Evolutionary conservation across 1,140 invertebrate species (phyloP).

Genomic region (Hylaeus volcanicus): DNA sequence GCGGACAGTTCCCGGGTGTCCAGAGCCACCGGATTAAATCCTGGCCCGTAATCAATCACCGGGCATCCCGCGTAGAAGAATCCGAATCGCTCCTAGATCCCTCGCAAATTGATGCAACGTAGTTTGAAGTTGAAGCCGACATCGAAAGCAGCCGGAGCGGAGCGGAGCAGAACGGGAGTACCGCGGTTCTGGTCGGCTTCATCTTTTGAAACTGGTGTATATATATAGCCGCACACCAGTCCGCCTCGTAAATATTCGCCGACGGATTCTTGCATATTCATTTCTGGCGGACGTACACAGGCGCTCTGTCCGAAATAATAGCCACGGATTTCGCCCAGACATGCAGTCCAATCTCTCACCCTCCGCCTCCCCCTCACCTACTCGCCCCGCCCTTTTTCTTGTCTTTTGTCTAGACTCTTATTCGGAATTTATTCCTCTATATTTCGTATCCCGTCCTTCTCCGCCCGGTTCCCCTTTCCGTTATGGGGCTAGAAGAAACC

Average conservation of each 20-base stretch:
- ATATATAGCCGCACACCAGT: constrained; percentile 27
- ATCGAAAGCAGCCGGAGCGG: constrained; percentile 43
- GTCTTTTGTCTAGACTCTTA: constrained; percentile 10
- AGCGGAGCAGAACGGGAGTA: constrained; percentile 38
- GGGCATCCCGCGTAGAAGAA: no score
- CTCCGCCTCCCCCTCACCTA: not conserved
- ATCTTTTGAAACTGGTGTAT: constrained; percentile 59
- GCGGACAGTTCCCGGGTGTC: no score
- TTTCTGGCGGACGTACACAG: constrained; percentile 56
- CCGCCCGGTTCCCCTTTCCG: not conserved
- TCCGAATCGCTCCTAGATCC: constrained; percentile 7
- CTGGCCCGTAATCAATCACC: not conserved
- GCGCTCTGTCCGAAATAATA: constrained; percentile 57
- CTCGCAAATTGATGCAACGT: not conserved
- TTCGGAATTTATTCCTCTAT: constrained; percentile 26
- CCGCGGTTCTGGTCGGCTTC: constrained; percentile 57
- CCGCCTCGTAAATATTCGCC: constrained; percentile 61
- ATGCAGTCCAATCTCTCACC: constrained; percentile 43
- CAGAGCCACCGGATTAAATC: no score
- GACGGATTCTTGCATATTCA: constrained; percentile 64
- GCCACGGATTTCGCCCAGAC: constrained; percentile 56
- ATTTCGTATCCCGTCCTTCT: constrained; percentile 24
- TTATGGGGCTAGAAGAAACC: constrained; percentile 16
- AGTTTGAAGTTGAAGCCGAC: constrained; percentile 4
- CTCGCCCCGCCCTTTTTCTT: not conserved